A percentile compares a stretch with the other conserved stretches of the same genome.
These are phyloP conservation scores for Pseudomugil gertrudae DNA, from an alignment of 2,797 vertebrate genomes.

Conservation along the genomic window DNA sequence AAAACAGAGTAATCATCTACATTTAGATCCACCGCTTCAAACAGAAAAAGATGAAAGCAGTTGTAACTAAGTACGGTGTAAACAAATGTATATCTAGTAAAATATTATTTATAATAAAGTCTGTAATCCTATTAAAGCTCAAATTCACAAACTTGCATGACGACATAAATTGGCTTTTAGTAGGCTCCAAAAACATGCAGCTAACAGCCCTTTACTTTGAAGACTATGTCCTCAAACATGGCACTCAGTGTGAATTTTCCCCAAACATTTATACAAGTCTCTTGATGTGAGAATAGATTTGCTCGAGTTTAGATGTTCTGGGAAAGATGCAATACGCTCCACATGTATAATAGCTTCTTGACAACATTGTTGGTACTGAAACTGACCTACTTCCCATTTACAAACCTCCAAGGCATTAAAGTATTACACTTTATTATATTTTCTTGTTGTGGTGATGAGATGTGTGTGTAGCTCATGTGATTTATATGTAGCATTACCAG, in stretches of 20 bases:
- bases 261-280: not conserved
- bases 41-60: too few species aligned
- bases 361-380: slow-evolving; percentile 1
- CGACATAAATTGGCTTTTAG: not conserved
- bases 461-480: slow-evolving; percentile 40
- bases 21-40: too few species aligned
- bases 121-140: too few species aligned
- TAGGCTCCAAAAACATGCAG: not conserved
- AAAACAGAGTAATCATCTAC: too few species aligned
- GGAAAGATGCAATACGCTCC: not conserved
- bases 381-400: slow-evolving; percentile 22
- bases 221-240: not conserved
- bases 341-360: not conserved
- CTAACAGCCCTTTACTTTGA: not conserved
- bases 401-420: slow-evolving; percentile 19
- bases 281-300: not conserved
- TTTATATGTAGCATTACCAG: slow-evolving; percentile 17
- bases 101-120: too few species aligned
- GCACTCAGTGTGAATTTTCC: not conserved
- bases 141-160: not conserved
- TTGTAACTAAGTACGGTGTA: too few species aligned
- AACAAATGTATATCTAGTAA: too few species aligned
- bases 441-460: slow-evolving; percentile 20
- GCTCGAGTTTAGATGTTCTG: not conserved
- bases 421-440: not conserved